phyloP scores from a whole-genome alignment of 1,140 invertebrate species.

The Drosophila obscura region DNA sequence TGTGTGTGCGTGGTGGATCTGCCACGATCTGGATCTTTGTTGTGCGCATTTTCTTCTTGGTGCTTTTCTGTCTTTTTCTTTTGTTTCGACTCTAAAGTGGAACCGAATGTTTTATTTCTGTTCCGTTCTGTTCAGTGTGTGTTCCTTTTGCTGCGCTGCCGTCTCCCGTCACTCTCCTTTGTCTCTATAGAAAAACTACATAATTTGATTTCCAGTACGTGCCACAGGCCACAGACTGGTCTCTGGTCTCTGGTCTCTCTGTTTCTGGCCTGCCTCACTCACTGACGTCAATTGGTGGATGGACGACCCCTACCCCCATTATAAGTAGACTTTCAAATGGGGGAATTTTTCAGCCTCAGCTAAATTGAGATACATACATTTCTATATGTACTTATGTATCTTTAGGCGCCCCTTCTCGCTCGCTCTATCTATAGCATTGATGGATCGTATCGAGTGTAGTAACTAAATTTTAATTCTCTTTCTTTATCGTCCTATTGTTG shows the following conservation, averaged over 20 bases:
- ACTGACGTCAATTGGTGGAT: conserved; percentile 67
- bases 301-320: too few species aligned
- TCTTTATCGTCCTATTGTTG: not conserved
- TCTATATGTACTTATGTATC: conserved; percentile 1
- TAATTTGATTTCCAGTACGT: conserved; percentile 78
- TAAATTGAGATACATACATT: not conserved
- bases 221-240: conserved; percentile 14
- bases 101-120: conserved; percentile 53
- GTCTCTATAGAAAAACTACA: conserved; percentile 47
- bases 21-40: conserved; percentile 32
- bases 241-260: conserved; percentile 2
- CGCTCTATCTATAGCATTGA: conserved; percentile 22
- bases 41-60: conserved; percentile 24
- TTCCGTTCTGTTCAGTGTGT: conserved; percentile 6
- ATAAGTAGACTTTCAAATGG: not conserved
- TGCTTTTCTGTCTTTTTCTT: conserved; percentile 4
- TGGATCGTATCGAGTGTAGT: not conserved
- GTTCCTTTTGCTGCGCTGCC: conserved; percentile 25
- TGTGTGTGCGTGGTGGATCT: conserved; percentile 3
- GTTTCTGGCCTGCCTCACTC: conserved; percentile 54
- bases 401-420: not conserved
- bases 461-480: conserved; percentile 24
- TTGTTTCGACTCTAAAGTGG: conserved; percentile 38
- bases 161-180: conserved; percentile 14
- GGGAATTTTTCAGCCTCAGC: conserved; percentile 1